Base-by-base conservation (phyloP, 2,797 vertebrate species). In the Ctenopoma kingsleyae region DNA sequence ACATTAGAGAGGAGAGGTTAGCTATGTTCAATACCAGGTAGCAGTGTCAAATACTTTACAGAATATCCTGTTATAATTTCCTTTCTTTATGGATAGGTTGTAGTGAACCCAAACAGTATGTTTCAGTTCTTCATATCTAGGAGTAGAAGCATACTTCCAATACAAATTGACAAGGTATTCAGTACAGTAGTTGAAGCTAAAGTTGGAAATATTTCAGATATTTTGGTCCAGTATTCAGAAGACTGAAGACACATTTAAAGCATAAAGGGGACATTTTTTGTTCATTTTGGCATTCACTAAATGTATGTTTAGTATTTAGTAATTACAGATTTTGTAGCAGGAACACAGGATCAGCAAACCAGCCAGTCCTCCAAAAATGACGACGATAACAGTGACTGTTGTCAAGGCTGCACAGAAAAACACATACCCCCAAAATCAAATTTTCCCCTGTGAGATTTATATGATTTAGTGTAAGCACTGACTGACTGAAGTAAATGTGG, bases 291-390 rank as follows among this genome's bases (percentile, higher is more conserved):
- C 8, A 22, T 1, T 15, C 15, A 30, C 15, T 9, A 47, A 61
- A 68, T 55, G 1, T 6, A 35, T 9, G 1, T 22, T 38, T 48
- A 9, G 1, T 57, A 2, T 22, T 38, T 48, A 9, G 1, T 57
- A 89, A 71, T 92, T 89, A 93, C 93, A 89, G 16, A 82, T 66
- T 17, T 85, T 17, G 57, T n/a, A 83, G 78, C 76, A 81, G 61
- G 23, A 86, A 59, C 35, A 44, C 38, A 91, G 35, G 35, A 86
- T 43, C 27, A 82, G 59, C 48, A 86, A 48, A 61, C 57, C 1
- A 2, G 5, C 27, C 59, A 89, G 1, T 25, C 49, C 76, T 54
- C 71, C 84, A 23, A 70, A 46, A 56, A 66, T 11, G 8, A 25
- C 4, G 53, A 62, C 9, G 8, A 25, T 3, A 3, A 52, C 1